phyloP scores from a whole-genome alignment of 2,113 vertebrate genomes.

The Egretta garzetta region DNA sequence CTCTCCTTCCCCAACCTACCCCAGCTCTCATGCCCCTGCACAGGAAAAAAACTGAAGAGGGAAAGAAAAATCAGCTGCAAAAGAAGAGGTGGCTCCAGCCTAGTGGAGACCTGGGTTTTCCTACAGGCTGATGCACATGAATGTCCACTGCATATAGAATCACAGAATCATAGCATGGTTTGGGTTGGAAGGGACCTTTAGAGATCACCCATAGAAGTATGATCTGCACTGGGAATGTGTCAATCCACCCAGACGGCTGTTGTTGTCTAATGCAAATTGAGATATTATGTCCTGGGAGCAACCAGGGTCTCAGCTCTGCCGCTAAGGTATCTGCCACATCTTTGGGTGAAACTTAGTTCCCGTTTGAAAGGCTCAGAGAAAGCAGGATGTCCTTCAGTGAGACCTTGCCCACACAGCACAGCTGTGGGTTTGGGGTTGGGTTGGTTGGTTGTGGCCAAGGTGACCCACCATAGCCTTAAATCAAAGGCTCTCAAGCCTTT shows the following conservation, averaged over 20 bases:
- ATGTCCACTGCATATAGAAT: not conserved
- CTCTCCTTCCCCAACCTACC: not conserved
- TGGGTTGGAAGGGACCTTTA: not conserved
- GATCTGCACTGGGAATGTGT: not conserved
- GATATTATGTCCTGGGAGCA: not conserved
- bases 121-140: not conserved
- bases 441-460: not conserved
- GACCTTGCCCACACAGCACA: not conserved
- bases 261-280: not conserved
- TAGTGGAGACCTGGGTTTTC: not conserved
- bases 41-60: not conserved
- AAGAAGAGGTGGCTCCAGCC: not conserved
- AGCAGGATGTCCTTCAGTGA: not conserved
- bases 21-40: not conserved
- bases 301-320: not conserved
- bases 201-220: not conserved
- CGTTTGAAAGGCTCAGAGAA: not conserved
- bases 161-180: not conserved
- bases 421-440: not conserved
- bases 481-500: not conserved
- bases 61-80: not conserved
- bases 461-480: not conserved
- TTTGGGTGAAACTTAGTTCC: not conserved
- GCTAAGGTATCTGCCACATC: fast-evolving
- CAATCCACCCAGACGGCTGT: not conserved